Base-by-base conservation (phyloP, 2,113 vertebrate species). In the Oreochromis spilurus region DNA sequence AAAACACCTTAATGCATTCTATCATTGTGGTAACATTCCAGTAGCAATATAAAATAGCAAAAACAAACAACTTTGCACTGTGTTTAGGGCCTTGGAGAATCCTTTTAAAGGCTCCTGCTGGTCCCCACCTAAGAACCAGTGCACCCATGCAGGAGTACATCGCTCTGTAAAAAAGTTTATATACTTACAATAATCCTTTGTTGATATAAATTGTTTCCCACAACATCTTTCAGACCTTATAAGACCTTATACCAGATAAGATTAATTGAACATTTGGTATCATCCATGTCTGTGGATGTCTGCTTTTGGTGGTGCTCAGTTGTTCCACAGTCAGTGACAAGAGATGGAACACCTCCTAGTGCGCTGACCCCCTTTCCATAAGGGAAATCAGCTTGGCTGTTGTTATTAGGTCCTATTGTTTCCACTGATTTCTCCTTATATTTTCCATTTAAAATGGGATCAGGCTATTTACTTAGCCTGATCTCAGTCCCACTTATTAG, bases 11-110 rank as follows among this genome's bases (percentile, higher is more conserved):
- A 26, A 79, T 80, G 48, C 31, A 43, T 86, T 89, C 82, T 45
- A 34, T 72, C 75, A 60, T 21, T 24, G 3, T 9, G 4, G 24
- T 4, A 85, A 81, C 21, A 31, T 88, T 77, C 2, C 5, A 1
- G 43, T 21, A 84, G 89, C 48, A 17, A 62, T 62, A 34, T 72
- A 57, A 82, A 86, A 87, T 84, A 53, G 26, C 40, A 36, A 70
- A 89, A 89, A 82, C 45, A 89, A 87, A 88, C 60, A 13, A 29
- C 86, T 79, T 83, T 36, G 89, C 70, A 84, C 87, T 87, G 84
- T 62, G 40, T 79, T 80, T 13, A 31, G 26, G 7, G 52, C 62
- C 38, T 43, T 3, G 31, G 2, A 83, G 85, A 60, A 84, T 78
- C 17, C 54, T 38, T 85, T 80, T 75, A 88, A 82, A 52, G 11